phyloP scores from a whole-genome alignment of 2,797 vertebrate species.

The Sebastes vulpes region DNA sequence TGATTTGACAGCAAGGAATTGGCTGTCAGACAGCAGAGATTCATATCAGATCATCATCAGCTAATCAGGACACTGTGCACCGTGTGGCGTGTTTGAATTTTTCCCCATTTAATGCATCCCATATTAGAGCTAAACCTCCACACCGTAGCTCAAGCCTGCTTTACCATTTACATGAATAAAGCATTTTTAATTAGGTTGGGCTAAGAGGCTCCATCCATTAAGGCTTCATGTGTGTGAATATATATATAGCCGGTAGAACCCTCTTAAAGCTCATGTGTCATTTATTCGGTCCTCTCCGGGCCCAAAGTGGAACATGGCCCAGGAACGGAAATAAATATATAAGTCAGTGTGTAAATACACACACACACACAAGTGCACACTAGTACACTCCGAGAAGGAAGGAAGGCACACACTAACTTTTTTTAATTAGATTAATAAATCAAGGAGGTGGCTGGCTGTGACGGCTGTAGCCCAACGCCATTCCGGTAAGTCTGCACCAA shows the following conservation, averaged over 20 bases:
- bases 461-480: conserved; percentile 32
- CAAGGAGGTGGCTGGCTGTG: conserved; percentile 52
- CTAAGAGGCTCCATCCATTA: conserved; percentile 62
- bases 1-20: neutral
- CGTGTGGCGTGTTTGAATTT: neutral
- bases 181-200: conserved; percentile 68
- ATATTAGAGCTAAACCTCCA: neutral
- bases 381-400: neutral
- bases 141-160: neutral
- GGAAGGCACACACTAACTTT: conserved; percentile 60
- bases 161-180: conserved; percentile 45
- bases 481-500: conserved; percentile 40
- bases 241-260: conserved; percentile 33
- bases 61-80: neutral
- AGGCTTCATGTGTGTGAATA: conserved; percentile 17
- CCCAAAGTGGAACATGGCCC: conserved; percentile 49
- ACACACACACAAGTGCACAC: conserved; percentile 12
- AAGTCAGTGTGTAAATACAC: conserved; percentile 22
- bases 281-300: conserved; percentile 61
- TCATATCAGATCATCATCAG: neutral
- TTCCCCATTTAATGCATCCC: neutral
- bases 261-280: conserved; percentile 59
- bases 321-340: conserved; percentile 31
- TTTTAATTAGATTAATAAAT: conserved; percentile 82
- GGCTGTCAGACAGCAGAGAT: neutral